phyloP scores from a whole-genome alignment of 2,888 invertebrate genomes.

The Lasioglossum leucozonium region DNA sequence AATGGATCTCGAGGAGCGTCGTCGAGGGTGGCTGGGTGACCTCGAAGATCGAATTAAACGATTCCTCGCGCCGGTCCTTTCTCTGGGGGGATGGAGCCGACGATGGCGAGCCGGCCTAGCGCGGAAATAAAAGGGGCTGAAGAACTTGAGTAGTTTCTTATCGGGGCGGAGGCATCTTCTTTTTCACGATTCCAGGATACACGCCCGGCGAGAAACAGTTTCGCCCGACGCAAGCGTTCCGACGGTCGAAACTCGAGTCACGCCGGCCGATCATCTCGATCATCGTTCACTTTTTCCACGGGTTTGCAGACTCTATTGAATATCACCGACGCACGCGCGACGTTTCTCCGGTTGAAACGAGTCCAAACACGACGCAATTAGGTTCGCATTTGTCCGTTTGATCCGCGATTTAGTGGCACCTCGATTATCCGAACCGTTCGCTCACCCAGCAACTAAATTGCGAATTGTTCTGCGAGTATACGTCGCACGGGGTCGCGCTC shows the following conservation, averaged over 20 bases:
- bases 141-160: slow-evolving; percentile 54
- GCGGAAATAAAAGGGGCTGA: slow-evolving; percentile 11
- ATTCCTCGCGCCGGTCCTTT: slow-evolving; percentile 50
- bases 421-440: no score
- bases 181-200: slow-evolving; percentile 52
- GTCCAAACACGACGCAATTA: neutral
- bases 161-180: slow-evolving; percentile 51
- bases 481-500: no score
- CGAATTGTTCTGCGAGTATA: no score
- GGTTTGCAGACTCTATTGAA: neutral
- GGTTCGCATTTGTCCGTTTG: neutral
- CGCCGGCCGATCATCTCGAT: neutral
- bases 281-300: neutral
- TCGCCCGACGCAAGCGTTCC: slow-evolving; percentile 15
- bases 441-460: no score
- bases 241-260: neutral
- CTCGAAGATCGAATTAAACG: slow-evolving; percentile 68
- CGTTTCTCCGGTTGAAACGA: neutral
- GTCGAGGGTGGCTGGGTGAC: slow-evolving; percentile 25
- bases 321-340: neutral
- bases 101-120: slow-evolving; percentile 26
- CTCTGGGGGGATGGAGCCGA: slow-evolving; percentile 40
- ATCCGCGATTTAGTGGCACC: neutral
- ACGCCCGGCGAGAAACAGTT: slow-evolving; percentile 42
- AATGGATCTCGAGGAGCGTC: slow-evolving; percentile 63